phyloP scores from a whole-genome alignment of 2,888 invertebrate species.

The Rapana venosa region DNA sequence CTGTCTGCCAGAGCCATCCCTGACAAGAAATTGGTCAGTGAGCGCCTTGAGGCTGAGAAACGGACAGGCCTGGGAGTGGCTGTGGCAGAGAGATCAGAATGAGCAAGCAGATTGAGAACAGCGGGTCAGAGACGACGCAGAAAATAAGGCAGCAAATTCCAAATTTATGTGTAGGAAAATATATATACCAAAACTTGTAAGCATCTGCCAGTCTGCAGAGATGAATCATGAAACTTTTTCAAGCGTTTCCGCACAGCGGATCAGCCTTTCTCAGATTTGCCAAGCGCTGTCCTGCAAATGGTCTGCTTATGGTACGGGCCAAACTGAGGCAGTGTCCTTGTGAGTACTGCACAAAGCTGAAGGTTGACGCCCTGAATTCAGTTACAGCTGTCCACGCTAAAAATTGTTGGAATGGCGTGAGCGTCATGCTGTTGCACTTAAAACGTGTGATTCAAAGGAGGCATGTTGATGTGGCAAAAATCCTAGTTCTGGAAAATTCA shows the following conservation, averaged over 20 bases:
- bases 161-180: no score
- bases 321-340: background rate
- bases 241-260: background rate
- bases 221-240: background rate
- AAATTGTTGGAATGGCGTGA: background rate
- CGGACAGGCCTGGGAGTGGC: no score
- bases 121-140: no score
- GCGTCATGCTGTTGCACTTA: no score
- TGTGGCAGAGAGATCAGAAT: no score
- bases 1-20: background rate
- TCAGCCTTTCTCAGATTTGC: background rate
- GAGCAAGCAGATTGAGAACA: no score
- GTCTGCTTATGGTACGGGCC: background rate
- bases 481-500: background rate
- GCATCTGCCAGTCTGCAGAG: background rate
- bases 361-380: background rate
- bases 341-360: slow-evolving; percentile 5
- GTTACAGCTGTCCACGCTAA: background rate
- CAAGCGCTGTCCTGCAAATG: background rate
- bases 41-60: no score
- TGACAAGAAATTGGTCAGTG: slow-evolving; percentile 3
- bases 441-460: background rate
- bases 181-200: slow-evolving; percentile 12
- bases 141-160: no score
- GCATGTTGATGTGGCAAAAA: background rate